Evolutionary conservation across 2,888 invertebrate genomes (phyloP).

Genomic region (Eurois occulta): DNA sequence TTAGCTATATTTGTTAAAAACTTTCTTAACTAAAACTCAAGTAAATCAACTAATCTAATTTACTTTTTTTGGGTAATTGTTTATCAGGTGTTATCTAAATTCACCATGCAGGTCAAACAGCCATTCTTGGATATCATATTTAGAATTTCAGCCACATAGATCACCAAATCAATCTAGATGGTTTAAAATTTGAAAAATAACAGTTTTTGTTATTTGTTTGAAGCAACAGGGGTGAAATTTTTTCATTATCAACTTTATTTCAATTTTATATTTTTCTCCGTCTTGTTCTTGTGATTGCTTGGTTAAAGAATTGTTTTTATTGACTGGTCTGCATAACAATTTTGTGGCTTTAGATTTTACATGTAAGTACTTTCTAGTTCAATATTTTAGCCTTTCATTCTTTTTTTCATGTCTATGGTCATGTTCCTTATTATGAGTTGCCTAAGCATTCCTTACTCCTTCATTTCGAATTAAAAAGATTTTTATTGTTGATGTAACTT

Average conservation of each 20-base stretch:
- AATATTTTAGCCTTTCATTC: background rate
- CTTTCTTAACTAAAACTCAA: background rate
- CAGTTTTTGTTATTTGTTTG: slow-evolving; percentile 87
- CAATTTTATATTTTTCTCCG: slow-evolving; percentile 65
- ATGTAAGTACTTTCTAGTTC: slow-evolving; percentile 43
- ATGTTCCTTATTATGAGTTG: background rate
- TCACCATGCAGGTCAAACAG: slow-evolving; percentile 23
- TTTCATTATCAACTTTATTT: slow-evolving; percentile 75
- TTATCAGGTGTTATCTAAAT: background rate
- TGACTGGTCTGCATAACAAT: slow-evolving; percentile 3
- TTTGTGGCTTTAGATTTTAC: slow-evolving; percentile 22
- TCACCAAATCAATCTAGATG: slow-evolving; percentile 78
- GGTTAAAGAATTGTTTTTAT: slow-evolving; percentile 49
- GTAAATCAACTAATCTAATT: background rate
- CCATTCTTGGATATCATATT: slow-evolving; percentile 51
- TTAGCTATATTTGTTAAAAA: background rate
- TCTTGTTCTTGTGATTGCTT: slow-evolving; percentile 55
- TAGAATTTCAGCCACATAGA: slow-evolving; percentile 74
- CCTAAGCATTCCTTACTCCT: background rate
- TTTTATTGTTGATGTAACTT: background rate
- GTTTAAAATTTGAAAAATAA: slow-evolving; percentile 62
- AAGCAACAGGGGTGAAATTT: slow-evolving; percentile 69
- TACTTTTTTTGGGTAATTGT: slow-evolving; percentile 1
- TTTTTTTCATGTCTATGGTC: background rate
- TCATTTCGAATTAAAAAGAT: background rate